These are phyloP conservation scores for Xylota sylvarum DNA, from an alignment of 2,888 invertebrate genomes.

Conservation along the genomic window DNA sequence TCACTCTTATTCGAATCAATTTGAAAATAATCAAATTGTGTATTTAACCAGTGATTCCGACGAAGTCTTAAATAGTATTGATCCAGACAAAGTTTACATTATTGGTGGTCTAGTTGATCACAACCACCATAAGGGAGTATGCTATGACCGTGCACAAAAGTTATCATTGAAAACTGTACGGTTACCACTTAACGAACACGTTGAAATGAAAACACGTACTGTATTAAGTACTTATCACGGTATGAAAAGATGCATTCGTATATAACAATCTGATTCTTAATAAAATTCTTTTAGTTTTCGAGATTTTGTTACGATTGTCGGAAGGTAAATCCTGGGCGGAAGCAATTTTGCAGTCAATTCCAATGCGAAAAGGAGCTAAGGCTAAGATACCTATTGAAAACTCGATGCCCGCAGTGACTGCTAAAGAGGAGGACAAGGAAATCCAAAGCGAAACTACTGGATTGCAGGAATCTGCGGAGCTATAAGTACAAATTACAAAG, in stretches of 20 bases:
- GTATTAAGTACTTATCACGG: constrained; percentile 98
- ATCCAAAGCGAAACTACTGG: background rate
- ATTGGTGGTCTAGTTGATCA: constrained; percentile 99
- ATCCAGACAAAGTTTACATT: constrained; percentile 93
- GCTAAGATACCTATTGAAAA: constrained; percentile 83
- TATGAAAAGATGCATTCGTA: constrained; percentile 82
- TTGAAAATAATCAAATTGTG: constrained; percentile 91
- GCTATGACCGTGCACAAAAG: constrained; percentile 92
- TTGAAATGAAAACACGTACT: constrained; percentile 96
- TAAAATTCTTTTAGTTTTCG: constrained; percentile 88
- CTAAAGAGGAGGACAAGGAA: background rate
- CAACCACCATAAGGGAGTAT: constrained; percentile 97
- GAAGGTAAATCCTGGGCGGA: constrained; percentile 93
- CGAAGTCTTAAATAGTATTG: constrained; percentile 91
- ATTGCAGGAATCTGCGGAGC: no score
- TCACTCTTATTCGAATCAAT: constrained; percentile 89
- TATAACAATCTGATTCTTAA: background rate
- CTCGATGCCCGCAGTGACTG: fast-evolving
- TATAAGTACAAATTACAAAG: no score
- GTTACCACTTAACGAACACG: constrained; percentile 94
- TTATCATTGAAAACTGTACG: constrained; percentile 92
- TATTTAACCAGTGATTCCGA: constrained; percentile 98
- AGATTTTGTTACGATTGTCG: constrained; percentile 91
- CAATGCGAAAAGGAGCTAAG: constrained; percentile 90
- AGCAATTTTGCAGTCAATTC: constrained; percentile 91